Evolutionary conservation across 2,797 vertebrate species (phyloP), one percentile per base, ranked within the genome.

Genomic region (Eidolon dupreanum): DNA sequence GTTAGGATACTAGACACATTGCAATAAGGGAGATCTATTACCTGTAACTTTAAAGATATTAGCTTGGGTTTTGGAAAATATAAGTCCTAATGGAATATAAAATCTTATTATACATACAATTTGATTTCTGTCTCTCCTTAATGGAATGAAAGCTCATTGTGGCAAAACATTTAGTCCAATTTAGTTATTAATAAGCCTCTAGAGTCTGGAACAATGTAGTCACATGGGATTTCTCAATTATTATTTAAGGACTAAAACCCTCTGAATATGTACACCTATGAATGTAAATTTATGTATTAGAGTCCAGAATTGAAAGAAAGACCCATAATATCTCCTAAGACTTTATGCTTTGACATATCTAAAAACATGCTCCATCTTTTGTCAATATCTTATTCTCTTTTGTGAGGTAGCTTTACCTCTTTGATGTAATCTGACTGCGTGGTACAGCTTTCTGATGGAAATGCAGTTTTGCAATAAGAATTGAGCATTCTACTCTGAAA

Each of bases 381-480:
- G 8, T 75, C 41, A 71, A 20, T 33, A 65, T 57, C 75, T 59
- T 55, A 53, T 2, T 66, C 53, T 84, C 33, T 75, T 55, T 13
- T 43, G 26, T 90, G 65, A 90, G 85, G 19, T 79, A 10, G 36
- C 38, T 88, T 90, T 73, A 10, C 6, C 10, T 87, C 26, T 57
- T 94, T 78, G 28, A 73, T 65, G 8, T 38, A 49, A 74, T 84
- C 24, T 77, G 38, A 36, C 36, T 74, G 8, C 15, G 20, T 63
- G 20, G 11, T 73, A 36, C n/a, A 86, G 8, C 8, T 63, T 36
- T 65, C 19, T 88, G 59, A n/a, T 77, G 16, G 8, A 92, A 92
- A 94, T 79, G 71, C 6, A 78, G 63, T 88, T 94, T 79, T 95
- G 9, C 6, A 65, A 55, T 74, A 91, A 93, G 41, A 96, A 53